Evolutionary conservation across 2,797 vertebrate species (phyloP), one percentile per base, ranked within the genome.

Genomic region (Aphelocoma californica): DNA sequence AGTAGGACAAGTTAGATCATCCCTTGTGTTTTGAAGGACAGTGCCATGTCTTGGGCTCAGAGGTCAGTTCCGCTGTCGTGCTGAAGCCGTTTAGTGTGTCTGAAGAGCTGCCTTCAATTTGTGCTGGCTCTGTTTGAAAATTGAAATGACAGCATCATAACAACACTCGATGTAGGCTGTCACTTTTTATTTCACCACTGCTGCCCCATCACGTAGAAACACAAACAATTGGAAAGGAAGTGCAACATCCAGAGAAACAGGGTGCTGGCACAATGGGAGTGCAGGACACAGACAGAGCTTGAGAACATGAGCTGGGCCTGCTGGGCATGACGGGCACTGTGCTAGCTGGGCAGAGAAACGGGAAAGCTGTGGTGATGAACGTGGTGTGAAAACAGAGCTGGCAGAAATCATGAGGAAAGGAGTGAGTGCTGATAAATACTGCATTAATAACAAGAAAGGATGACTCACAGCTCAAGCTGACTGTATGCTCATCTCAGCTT

Each of bases 121-220:
- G 31, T 92, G 84, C 93, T 42, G 78, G 31, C 79, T 93, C 93
- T n/a, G 73, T 71, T 83, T 73, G 79, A 72, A 84, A 91, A 91
- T 86, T 64, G 91, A 83, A 92, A 96, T 65, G 86, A 79, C 47
- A 61, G 75, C 12, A 2, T 85, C 84, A 86, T 70, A 96, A 90
- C 84, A 91, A 29, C 75, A 57, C 70, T 83, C 47, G 53, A 64
- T 16, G 25, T n/a, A 70, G 64, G 54, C 89, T 96, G 94, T 95
- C 91, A 75, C 91, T 84, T 94, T 64, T 78, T 73, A 92, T 97
- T 95, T 94, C 77, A 32, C 83, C 64, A 20, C 61, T 58, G 92
- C 75, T 74, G 70, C 56, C 93, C 91, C 80, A 45, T 84, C 92
- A 83, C 28, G 6, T 44, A 79, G 81, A 80, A 93, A 67, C 65